These are phyloP conservation scores for Potorous gilbertii DNA, from an alignment of 2,797 vertebrate genomes.

Conservation along the genomic window DNA sequence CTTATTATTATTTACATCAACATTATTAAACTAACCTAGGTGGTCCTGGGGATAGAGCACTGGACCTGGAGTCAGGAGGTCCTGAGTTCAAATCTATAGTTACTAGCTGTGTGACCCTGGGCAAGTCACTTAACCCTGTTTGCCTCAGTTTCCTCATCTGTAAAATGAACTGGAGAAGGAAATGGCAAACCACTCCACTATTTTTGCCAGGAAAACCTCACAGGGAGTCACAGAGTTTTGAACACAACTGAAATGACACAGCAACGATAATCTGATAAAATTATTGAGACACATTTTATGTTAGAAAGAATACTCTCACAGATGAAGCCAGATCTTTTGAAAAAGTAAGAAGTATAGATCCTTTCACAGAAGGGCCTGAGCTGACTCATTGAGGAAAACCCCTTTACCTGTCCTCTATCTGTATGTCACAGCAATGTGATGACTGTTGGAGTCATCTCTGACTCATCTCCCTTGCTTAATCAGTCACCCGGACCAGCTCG, in stretches of 20 bases:
- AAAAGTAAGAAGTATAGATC: not conserved
- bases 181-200: not conserved
- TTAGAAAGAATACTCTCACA: not conserved
- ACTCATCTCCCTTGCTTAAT: not conserved
- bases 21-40: not conserved
- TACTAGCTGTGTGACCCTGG: not conserved
- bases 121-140: not conserved
- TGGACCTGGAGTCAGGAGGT: not conserved
- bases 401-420: not conserved
- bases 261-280: not conserved
- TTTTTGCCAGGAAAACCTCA: not conserved
- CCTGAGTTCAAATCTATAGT: not conserved
- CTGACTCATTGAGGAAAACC: slow-evolving; percentile 43
- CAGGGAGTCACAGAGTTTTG: not conserved
- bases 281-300: not conserved
- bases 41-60: not conserved
- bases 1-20: not conserved
- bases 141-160: not conserved
- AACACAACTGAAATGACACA: not conserved
- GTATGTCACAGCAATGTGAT: not conserved
- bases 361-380: not conserved
- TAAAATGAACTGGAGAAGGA: not conserved
- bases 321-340: not conserved
- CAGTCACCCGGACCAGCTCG: not conserved
- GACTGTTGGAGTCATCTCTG: not conserved